Conservation (phyloP, 2,888 invertebrate species). For the Zelleria hepariella region DNA sequence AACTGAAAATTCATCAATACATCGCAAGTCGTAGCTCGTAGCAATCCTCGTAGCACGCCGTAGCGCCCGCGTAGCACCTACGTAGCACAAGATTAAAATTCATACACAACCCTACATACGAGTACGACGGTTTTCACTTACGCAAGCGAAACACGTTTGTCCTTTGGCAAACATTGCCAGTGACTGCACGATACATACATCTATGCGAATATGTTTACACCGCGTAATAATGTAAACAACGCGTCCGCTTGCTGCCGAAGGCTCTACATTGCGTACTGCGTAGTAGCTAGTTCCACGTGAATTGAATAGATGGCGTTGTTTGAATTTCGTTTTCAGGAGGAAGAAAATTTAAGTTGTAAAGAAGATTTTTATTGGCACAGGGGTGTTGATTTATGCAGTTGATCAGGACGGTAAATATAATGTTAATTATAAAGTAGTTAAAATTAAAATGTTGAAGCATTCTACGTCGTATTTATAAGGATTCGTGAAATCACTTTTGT, state of each 20-base stretch:
- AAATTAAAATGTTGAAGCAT: not conserved
- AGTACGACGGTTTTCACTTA: not conserved
- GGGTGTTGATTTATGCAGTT: not conserved
- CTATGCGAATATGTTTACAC: conserved; percentile 3
- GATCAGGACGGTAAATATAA: not conserved
- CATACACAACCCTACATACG: not conserved
- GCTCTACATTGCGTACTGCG: not conserved
- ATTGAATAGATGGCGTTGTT: conserved; percentile 1
- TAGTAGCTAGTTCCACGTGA: not conserved
- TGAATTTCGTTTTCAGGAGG: not conserved
- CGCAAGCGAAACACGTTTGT: not conserved
- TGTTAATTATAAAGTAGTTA: not conserved
- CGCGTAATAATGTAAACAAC: conserved; percentile 1
- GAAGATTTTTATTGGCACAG: not conserved
- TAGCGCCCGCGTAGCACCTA: not conserved
- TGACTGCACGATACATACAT: conserved; percentile 2
- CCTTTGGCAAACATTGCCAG: not conserved
- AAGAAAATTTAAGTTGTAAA: not conserved
- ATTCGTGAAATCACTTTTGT: not conserved
- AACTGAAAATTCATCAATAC: too few relatives aligned
- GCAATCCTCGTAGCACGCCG: not conserved
- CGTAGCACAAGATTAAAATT: not conserved
- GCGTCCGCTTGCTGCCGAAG: not conserved
- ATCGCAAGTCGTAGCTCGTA: not conserved
- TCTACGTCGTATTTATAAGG: not conserved